These are phyloP conservation scores for Brachionus koreanus DNA, from an alignment of 1,140 invertebrate genomes.

Conservation along the genomic window DNA sequence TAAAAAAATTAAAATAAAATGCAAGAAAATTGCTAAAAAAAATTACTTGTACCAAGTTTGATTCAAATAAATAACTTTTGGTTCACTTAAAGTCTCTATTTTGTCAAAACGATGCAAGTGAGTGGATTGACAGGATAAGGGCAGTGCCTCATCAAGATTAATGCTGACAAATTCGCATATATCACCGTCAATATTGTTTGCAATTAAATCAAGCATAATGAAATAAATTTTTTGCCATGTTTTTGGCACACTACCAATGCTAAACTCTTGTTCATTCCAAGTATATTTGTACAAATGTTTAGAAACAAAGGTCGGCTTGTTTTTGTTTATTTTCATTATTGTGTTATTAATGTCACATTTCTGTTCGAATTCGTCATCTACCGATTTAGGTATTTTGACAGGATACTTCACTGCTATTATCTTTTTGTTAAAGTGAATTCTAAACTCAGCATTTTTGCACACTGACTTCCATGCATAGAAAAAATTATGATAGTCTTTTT, in stretches of 20 bases:
- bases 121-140: constrained; percentile 19
- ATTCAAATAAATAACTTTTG: constrained; percentile 33
- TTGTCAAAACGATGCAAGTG: constrained; percentile 35
- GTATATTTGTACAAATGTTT: constrained; percentile 34
- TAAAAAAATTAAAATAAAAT: no score
- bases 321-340: not conserved
- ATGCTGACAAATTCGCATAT: not conserved
- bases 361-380: constrained; percentile 35
- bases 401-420: constrained; percentile 8
- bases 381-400: constrained; percentile 24
- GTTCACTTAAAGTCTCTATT: constrained; percentile 32
- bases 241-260: not conserved
- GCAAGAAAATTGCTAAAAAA: no score
- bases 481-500: constrained; percentile 28
- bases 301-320: not conserved
- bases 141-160: not conserved
- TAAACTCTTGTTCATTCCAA: constrained; percentile 39
- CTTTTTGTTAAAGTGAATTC: not conserved
- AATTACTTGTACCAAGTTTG: constrained; percentile 39
- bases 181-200: not conserved
- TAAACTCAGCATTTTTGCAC: constrained; percentile 24
- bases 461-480: constrained; percentile 38
- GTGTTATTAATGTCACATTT: constrained; percentile 25
- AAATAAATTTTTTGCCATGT: not conserved
- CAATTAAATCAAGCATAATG: not conserved